Conservation (phyloP, 2,113 vertebrate genomes). For the Eonycteris spelaea region DNA sequence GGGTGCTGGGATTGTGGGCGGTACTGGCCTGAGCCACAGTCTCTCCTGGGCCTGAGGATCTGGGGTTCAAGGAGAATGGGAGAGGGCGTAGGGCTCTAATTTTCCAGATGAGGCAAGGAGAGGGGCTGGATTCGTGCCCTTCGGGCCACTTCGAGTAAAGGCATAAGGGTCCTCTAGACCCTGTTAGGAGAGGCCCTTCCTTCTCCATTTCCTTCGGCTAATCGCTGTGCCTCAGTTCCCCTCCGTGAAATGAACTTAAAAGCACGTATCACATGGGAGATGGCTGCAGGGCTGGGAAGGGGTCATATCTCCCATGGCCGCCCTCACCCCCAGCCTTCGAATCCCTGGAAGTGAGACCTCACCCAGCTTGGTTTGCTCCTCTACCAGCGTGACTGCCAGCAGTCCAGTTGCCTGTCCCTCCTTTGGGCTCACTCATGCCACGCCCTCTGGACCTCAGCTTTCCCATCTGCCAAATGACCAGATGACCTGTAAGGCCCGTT, state of each 20-base stretch:
- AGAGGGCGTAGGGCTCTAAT: background rate
- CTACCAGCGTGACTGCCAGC: rapidly evolving
- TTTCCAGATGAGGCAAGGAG: background rate
- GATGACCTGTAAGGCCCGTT: background rate
- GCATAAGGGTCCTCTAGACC: background rate
- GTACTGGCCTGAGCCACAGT: background rate
- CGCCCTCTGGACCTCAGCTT: background rate
- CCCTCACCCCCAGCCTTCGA: background rate
- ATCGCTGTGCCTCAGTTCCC: background rate
- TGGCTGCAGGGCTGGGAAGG: background rate
- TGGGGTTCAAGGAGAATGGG: background rate
- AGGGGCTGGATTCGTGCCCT: no score
- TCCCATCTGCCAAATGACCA: background rate
- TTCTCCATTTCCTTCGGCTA: background rate
- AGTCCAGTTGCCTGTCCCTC: no score
- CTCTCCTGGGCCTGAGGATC: background rate
- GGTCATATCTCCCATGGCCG: background rate
- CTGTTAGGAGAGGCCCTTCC: background rate
- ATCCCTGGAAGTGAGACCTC: background rate
- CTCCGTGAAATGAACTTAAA: background rate
- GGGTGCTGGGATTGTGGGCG: background rate
- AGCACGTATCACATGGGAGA: no score
- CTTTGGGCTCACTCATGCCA: background rate
- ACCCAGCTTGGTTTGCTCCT: background rate
- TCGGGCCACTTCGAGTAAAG: background rate